Base-by-base conservation (phyloP, 2,797 vertebrate genomes). In the Enoplosus armatus region DNA sequence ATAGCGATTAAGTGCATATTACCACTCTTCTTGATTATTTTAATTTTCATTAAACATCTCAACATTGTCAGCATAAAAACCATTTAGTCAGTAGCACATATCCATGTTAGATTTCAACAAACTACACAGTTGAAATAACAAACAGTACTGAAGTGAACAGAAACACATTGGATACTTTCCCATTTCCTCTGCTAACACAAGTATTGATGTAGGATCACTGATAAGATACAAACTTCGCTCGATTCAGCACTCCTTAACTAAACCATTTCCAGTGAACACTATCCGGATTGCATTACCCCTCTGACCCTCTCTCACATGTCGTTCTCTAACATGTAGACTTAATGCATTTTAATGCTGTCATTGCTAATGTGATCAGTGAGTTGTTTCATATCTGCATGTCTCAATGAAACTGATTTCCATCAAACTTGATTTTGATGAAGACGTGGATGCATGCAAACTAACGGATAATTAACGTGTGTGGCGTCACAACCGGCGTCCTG, bases 401-500 rank as follows among this genome's bases (percentile, higher is more conserved):
- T 53, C n/a, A 8, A 47, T 15, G 5, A 55, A 67, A 41, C 2
- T 3, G 31, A 33, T 54, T 62, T 11, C 22, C 29, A 51, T 77
- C 26, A 37, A 24, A 27, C 26, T 33, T 18, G 35, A 41, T 71
- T 64, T 54, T 69, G 51, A 69, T 75, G 50, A 51, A 43, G 16
- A 48, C 15, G 4, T 68, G 27, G 43, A 24, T 64, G 82, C 87
- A 90, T 90, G 89, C 39, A 37, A 53, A 85, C 75, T 87, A 77
- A 75, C 9, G 0, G 26, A 41, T 45, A 2, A 72, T 74, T 56
- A 22, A 9, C 45, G 64, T 62, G 56, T 48, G 50, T 56, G 51
- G 14, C 26, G 0, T 54, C 11, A 5, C 24, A 33, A 10, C 67
- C 11, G 29, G 45, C 47, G 29, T 26, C 16, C 4, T 71, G 72